Evolutionary conservation across 1,140 invertebrate species (phyloP).

Genomic region (Drosophila insularis): DNA sequence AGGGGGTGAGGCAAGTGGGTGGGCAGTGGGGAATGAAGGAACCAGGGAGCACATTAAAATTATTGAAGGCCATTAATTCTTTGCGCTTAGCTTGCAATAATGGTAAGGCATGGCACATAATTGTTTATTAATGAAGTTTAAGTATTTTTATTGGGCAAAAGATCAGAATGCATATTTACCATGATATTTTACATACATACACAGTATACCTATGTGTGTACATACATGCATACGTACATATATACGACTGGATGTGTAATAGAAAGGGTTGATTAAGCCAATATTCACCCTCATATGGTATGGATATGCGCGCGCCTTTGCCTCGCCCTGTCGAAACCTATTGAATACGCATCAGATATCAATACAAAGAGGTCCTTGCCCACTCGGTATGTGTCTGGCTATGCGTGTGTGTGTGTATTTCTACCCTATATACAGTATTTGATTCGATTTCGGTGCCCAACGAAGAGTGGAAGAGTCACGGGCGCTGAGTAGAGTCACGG

Average conservation of each 20-base stretch:
- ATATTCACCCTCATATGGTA: conserved; percentile 60
- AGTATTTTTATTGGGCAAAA: conserved; percentile 74
- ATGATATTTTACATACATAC: not conserved
- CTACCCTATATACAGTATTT: conserved; percentile 33
- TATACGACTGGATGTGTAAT: not conserved
- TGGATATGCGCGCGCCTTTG: conserved; percentile 59
- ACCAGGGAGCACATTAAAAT: conserved; percentile 66
- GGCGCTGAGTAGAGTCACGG: conserved; percentile 5
- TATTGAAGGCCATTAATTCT: conserved; percentile 80
- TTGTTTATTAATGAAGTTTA: conserved; percentile 80
- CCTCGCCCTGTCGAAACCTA: conserved; percentile 61
- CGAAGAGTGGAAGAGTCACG: conserved; percentile 25
- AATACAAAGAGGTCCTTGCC: conserved; percentile 40
- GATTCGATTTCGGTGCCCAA: conserved; percentile 72
- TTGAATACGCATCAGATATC: conserved; percentile 82
- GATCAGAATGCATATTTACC: not conserved
- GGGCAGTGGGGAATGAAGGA: not conserved
- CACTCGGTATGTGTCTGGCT: not conserved
- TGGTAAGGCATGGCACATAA: conserved; percentile 55
- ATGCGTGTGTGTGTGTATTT: not conserved
- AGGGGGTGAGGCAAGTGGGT: not conserved
- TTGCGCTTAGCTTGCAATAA: conserved; percentile 74
- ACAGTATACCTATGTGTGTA: not conserved
- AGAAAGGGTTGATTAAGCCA: conserved; percentile 59
- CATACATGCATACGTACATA: not conserved